These are phyloP conservation scores for Rutpela maculata DNA, from an alignment of 2,888 invertebrate species.

Conservation along the genomic window DNA sequence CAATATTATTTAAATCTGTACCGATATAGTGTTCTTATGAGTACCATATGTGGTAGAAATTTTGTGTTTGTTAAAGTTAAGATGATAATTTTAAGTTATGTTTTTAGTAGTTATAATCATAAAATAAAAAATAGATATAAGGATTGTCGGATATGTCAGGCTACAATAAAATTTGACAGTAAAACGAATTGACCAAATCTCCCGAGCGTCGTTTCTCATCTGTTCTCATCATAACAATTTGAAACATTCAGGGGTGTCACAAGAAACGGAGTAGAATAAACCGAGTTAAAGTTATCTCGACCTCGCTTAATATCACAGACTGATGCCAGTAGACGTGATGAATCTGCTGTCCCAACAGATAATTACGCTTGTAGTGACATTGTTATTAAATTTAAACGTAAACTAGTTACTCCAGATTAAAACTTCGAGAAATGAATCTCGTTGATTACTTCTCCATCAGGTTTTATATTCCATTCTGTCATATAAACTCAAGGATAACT, in stretches of 20 bases:
- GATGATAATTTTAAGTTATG: no score
- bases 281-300: constrained; percentile 49
- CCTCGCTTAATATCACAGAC: constrained; percentile 39
- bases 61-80: no score
- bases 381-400: constrained; percentile 55
- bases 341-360: constrained; percentile 47
- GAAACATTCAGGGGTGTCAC: constrained; percentile 53
- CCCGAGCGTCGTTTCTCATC: constrained; percentile 53
- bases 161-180: constrained; percentile 45
- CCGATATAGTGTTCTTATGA: no score
- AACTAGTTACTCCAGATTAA: constrained; percentile 42
- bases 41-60: no score
- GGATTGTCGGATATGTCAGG: constrained; percentile 10
- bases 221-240: constrained; percentile 52
- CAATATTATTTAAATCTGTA: no score
- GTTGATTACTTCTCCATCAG: constrained; percentile 10
- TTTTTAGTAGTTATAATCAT: background rate
- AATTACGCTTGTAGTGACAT: constrained; percentile 50
- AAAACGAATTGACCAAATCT: constrained; percentile 51
- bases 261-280: constrained; percentile 38
- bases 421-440: constrained; percentile 30
- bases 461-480: background rate
- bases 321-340: constrained; percentile 48
- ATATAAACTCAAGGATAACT: constrained; percentile 7
- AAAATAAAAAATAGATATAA: constrained; percentile 7